These are phyloP conservation scores for Notolabrus celidotus DNA, from an alignment of 2,797 vertebrate genomes.

Conservation along the genomic window DNA sequence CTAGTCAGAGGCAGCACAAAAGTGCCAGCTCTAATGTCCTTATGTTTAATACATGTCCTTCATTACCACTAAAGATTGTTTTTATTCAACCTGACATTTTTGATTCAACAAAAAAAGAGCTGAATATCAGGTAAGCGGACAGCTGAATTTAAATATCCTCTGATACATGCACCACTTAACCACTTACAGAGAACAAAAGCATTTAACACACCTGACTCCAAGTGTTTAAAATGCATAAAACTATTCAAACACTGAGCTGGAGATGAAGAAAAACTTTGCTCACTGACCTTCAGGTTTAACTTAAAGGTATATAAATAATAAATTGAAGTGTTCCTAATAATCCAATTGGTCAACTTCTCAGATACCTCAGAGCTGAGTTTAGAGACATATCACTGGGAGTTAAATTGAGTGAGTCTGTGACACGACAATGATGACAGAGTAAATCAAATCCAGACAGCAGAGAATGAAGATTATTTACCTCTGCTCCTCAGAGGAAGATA, in stretches of 20 bases:
- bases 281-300: constrained; percentile 50
- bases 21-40: too few species aligned
- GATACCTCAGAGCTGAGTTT: neutral
- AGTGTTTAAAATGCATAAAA: constrained; percentile 40
- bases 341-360: constrained; percentile 42
- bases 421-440: neutral
- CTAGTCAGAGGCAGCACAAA: too few species aligned
- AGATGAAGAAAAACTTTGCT: constrained; percentile 55
- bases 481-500: constrained; percentile 25
- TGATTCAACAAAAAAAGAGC: constrained; percentile 8
- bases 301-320: constrained; percentile 67
- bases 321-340: constrained; percentile 51
- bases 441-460: neutral
- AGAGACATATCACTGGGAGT: constrained; percentile 42
- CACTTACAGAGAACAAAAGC: constrained; percentile 44
- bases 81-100: neutral
- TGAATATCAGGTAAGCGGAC: constrained; percentile 29
- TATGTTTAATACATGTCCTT: too few species aligned
- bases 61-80: too few species aligned
- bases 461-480: constrained; percentile 58
- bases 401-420: constrained; percentile 30
- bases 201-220: constrained; percentile 34
- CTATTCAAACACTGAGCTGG: constrained; percentile 11
- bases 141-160: constrained; percentile 44
- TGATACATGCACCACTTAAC: constrained; percentile 47